Evolutionary conservation across 1,140 invertebrate genomes (phyloP).

Genomic region (Telenomus remus): DNA sequence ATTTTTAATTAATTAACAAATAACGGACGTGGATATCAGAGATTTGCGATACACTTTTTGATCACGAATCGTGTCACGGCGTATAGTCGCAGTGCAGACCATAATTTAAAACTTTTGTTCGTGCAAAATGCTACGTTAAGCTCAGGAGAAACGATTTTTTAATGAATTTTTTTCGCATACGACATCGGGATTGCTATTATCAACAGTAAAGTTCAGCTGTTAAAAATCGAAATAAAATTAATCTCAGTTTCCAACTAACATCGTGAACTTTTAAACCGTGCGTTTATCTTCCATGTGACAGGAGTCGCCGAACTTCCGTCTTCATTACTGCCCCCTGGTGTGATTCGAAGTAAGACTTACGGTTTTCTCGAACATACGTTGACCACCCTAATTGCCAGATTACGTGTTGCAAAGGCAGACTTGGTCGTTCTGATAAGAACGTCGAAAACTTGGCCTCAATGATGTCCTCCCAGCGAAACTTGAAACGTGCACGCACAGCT

Average conservation of each 20-base stretch:
- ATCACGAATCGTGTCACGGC: conserved; percentile 21
- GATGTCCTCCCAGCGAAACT: conserved; percentile 36
- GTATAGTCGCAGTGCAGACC: background rate
- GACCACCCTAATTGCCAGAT: conserved; percentile 66
- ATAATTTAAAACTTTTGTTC: conserved; percentile 37
- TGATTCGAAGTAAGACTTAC: conserved; percentile 45
- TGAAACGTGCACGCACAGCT: conserved; percentile 6
- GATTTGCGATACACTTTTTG: conserved; percentile 30
- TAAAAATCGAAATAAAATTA: conserved; percentile 16
- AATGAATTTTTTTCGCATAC: conserved; percentile 25
- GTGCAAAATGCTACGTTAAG: conserved; percentile 25
- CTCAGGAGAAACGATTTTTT: conserved; percentile 29
- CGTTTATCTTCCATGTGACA: conserved; percentile 31
- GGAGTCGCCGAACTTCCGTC: conserved; percentile 35
- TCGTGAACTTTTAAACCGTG: background rate
- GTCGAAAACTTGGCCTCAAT: conserved; percentile 57
- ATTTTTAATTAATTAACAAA: conserved; percentile 39
- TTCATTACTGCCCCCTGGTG: conserved; percentile 13
- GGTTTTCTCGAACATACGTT: conserved; percentile 52
- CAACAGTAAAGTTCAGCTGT: conserved; percentile 4
- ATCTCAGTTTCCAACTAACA: background rate
- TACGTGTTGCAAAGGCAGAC: conserved; percentile 63
- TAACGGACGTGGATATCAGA: conserved; percentile 17
- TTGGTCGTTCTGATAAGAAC: conserved; percentile 58
- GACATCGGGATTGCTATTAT: conserved; percentile 1